These are phyloP conservation scores for Aphis gossypii DNA, from an alignment of 1,140 invertebrate species.

Conservation along the genomic window DNA sequence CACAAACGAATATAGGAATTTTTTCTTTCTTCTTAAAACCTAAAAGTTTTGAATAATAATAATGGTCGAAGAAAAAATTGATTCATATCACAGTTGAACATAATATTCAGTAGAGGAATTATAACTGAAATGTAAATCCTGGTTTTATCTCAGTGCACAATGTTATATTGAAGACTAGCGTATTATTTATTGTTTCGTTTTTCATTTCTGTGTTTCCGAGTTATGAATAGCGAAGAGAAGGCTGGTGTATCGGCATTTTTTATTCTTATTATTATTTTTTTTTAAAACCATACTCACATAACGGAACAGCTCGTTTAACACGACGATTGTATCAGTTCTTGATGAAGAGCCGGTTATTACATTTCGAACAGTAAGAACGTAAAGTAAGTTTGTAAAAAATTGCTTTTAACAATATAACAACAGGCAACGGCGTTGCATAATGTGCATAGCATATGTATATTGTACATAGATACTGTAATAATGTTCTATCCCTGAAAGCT, in stretches of 20 bases:
- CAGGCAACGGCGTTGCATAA: not conserved
- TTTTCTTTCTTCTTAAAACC: not conserved
- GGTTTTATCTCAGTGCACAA: not conserved
- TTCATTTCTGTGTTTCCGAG: slow-evolving; percentile 40
- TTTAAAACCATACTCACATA: not conserved
- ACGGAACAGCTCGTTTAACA: slow-evolving; percentile 48
- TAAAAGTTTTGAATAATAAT: not conserved
- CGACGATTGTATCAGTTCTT: slow-evolving; percentile 48
- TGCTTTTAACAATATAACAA: slow-evolving; percentile 16
- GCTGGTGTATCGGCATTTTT: not conserved
- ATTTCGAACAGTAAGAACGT: not conserved
- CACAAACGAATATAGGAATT: not conserved
- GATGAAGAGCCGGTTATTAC: slow-evolving; percentile 41
- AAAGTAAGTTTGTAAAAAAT: slow-evolving; percentile 9
- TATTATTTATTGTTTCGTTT: slow-evolving; percentile 44
- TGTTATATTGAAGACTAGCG: not conserved
- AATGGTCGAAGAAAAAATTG: not conserved
- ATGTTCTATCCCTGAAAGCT: not conserved
- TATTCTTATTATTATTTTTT: not conserved
- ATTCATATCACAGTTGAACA: not conserved
- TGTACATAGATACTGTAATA: not conserved
- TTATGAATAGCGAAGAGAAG: slow-evolving; percentile 19
- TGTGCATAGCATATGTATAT: not conserved
- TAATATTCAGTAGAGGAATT: not conserved
- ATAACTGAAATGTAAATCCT: slow-evolving; percentile 25